A percentile compares a stretch with the other conserved stretches of the same genome.
Evolutionary conservation across 2,113 vertebrate genomes (phyloP).

Genomic region (Uria aalge): DNA sequence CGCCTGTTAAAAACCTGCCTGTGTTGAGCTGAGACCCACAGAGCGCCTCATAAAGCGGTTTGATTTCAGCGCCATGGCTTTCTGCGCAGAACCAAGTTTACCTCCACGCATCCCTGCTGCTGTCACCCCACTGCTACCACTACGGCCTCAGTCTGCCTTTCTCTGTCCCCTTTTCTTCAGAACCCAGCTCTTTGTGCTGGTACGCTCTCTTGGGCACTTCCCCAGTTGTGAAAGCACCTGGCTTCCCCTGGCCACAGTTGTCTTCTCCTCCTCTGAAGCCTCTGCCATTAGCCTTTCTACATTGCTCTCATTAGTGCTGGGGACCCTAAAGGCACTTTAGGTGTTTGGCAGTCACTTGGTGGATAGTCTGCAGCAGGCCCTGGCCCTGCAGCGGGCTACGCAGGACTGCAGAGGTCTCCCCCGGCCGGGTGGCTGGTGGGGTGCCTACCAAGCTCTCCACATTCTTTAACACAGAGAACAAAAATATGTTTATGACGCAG

Average conservation of each 20-base stretch:
- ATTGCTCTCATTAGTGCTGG: not conserved
- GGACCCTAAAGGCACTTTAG: not conserved
- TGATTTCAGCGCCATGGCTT: not conserved
- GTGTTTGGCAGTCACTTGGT: no score
- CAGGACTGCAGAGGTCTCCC: not conserved
- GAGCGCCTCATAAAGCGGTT: not conserved
- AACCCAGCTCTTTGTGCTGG: not conserved
- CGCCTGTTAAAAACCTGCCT: not conserved
- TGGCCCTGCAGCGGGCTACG: not conserved
- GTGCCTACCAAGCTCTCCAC: fast-evolving
- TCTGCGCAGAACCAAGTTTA: not conserved
- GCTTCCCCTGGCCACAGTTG: not conserved
- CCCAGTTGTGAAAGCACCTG: not conserved
- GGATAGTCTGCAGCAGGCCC: not conserved
- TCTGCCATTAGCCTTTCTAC: not conserved
- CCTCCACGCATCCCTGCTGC: not conserved
- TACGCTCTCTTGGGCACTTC: fast-evolving
- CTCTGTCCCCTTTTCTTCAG: not conserved
- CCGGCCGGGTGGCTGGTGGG: fast-evolving
- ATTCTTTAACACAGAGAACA: not conserved
- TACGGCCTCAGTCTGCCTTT: not conserved
- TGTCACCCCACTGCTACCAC: not conserved
- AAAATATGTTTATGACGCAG: not conserved
- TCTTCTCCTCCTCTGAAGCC: not conserved
- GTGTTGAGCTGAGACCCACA: not conserved